phyloP scores from a whole-genome alignment of 30 jellyfish, hydroid and myxozoan genomes.

The Aurelia aurita region DNA sequence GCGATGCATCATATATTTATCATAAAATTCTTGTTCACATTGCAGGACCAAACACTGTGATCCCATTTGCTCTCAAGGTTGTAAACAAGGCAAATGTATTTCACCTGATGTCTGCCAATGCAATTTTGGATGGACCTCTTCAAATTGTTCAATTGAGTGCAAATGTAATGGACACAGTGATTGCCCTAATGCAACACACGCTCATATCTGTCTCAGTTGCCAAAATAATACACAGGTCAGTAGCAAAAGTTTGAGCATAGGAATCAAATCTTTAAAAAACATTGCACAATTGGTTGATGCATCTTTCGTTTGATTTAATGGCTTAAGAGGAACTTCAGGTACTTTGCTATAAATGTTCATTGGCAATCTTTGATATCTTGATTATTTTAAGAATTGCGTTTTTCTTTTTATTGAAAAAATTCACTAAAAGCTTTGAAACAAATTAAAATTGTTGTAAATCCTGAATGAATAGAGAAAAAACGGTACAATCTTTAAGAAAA shows the following conservation, averaged over 20 bases:
- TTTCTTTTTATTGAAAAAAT: no score
- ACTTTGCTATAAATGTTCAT: no score
- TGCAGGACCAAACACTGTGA: constrained; percentile 36
- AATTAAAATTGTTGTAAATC: no score
- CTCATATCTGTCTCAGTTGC: constrained; percentile 83
- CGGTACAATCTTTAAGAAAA: no score
- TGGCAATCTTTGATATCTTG: no score
- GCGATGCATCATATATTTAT: no score
- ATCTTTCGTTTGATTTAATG: no score
- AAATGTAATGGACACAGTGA: constrained; percentile 91
- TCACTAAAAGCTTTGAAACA: background rate
- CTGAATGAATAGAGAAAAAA: no score
- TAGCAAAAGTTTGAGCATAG: background rate
- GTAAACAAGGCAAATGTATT: constrained; percentile 80
- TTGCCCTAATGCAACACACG: constrained; percentile 84
- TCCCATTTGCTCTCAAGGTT: constrained; percentile 86
- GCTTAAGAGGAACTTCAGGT: no score
- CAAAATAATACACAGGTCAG: constrained; percentile 82
- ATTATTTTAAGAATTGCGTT: no score
- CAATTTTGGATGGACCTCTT: constrained; percentile 93
- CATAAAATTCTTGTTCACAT: background rate
- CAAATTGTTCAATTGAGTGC: constrained; percentile 79
- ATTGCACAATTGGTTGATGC: no score
- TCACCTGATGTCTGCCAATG: constrained; percentile 83
- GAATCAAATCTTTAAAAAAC: no score